Conservation (phyloP, 2,888 invertebrate species). For the Leistus spinibarbis region DNA sequence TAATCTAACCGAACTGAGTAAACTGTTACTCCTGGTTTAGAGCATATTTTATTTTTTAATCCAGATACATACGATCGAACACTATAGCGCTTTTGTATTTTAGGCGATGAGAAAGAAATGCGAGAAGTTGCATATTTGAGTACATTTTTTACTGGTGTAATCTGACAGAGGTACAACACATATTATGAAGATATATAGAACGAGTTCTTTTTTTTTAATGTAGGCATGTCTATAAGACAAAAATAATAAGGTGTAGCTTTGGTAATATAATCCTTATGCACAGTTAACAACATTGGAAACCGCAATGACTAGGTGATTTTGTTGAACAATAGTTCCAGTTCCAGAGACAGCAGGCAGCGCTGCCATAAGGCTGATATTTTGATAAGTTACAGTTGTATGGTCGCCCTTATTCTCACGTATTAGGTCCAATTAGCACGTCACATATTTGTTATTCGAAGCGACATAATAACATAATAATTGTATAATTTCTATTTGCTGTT, state of each 20-base stretch:
- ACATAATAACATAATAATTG: conserved; percentile 52
- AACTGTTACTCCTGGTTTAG: too few relatives aligned
- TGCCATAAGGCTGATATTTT: conserved; percentile 46
- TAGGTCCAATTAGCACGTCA: conserved; percentile 54
- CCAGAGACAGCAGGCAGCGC: conserved; percentile 29
- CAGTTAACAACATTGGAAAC: not conserved
- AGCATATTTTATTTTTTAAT: too few relatives aligned
- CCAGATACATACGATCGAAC: too few relatives aligned
- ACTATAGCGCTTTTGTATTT: too few relatives aligned
- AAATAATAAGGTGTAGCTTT: not conserved
- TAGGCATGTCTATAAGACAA: not conserved
- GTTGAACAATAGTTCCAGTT: conserved; percentile 44
- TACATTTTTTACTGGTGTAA: too few relatives aligned
- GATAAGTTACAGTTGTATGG: conserved; percentile 46
- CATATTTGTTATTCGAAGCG: conserved; percentile 51
- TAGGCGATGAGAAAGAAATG: too few relatives aligned
- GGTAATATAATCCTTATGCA: conserved; percentile 21
- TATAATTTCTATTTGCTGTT: conserved; percentile 52
- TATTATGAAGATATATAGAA: too few relatives aligned
- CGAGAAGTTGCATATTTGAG: too few relatives aligned
- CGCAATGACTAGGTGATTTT: conserved; percentile 50
- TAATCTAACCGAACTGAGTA: too few relatives aligned
- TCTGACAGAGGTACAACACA: too few relatives aligned
- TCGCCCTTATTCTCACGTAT: conserved; percentile 49
- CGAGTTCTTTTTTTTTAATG: too few relatives aligned